Evolutionary conservation across 2,888 invertebrate genomes (phyloP).

Genomic region (Sinhomidia bicolor): DNA sequence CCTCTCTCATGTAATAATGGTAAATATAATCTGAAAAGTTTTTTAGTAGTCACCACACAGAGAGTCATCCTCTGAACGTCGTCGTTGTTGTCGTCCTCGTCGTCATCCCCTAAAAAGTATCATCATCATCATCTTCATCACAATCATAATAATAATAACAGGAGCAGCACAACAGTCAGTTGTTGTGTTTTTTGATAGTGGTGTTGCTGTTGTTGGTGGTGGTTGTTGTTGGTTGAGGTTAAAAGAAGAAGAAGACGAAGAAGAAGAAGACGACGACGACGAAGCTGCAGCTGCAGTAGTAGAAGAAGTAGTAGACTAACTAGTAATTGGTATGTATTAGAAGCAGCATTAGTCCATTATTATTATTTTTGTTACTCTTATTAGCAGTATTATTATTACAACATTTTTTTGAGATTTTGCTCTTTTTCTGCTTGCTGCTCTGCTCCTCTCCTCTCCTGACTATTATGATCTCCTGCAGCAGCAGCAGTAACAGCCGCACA

Average conservation of each 20-base stretch:
- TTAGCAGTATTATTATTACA: background rate
- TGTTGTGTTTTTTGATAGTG: too few relatives aligned
- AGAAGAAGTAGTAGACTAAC: background rate
- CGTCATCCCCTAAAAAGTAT: constrained; percentile 1
- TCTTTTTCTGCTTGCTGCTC: background rate
- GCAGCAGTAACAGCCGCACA: too few relatives aligned
- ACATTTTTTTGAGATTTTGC: constrained; percentile 10
- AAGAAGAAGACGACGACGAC: too few relatives aligned
- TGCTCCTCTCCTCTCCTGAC: background rate
- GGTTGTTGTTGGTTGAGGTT: background rate
- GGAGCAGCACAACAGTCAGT: too few relatives aligned
- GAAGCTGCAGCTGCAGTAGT: too few relatives aligned
- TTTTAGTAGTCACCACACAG: background rate
- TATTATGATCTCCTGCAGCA: too few relatives aligned
- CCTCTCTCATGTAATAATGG: too few relatives aligned
- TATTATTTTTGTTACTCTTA: constrained; percentile 15
- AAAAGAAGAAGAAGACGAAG: background rate
- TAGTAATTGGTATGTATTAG: background rate
- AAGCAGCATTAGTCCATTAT: background rate
- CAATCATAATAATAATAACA: too few relatives aligned
- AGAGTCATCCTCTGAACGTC: background rate
- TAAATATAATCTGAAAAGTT: too few relatives aligned
- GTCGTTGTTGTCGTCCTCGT: background rate
- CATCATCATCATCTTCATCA: background rate
- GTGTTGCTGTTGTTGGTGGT: too few relatives aligned